Percentiles rank a stretch among this genome's conserved stretches.
Evolutionary conservation across 37 sponge, comb jelly and placozoan species (phyloP).

Genomic region (Cliona cf. orientalis): DNA sequence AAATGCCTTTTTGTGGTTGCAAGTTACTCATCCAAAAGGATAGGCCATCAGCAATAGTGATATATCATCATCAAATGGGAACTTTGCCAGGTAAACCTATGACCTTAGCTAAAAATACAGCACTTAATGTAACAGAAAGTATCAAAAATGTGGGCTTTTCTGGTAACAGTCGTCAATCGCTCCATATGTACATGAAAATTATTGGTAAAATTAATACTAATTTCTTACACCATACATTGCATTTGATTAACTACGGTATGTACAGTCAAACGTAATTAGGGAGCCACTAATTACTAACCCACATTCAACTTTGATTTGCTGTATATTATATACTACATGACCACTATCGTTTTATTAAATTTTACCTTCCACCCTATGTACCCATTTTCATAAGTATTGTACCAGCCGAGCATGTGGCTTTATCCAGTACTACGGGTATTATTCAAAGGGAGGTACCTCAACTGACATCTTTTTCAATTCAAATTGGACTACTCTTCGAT

Average conservation of each 20-base stretch:
- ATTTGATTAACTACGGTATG: too few species aligned
- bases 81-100: conserved; percentile 30
- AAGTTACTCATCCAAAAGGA: conserved; percentile 9
- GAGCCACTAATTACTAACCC: too few species aligned
- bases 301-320: too few species aligned
- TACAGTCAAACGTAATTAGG: too few species aligned
- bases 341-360: background rate
- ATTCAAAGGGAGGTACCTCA: background rate
- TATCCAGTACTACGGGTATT: conserved; percentile 46
- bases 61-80: conserved; percentile 27
- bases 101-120: too few species aligned
- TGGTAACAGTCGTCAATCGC: too few species aligned
- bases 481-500: conserved; percentile 3
- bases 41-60: conserved; percentile 15
- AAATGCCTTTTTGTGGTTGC: background rate
- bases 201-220: too few species aligned
- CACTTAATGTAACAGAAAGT: too few species aligned
- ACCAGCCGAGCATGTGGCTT: conserved; percentile 1
- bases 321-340: background rate
- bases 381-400: conserved; percentile 48
- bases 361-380: background rate
- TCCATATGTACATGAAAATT: too few species aligned
- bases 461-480: conserved; percentile 4
- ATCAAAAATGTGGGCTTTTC: too few species aligned
- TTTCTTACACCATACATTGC: too few species aligned